A percentile compares a stretch with the other conserved stretches of the same genome.
Conservation (phyloP, 2,888 invertebrate genomes). For the Lamproptera curius region DNA sequence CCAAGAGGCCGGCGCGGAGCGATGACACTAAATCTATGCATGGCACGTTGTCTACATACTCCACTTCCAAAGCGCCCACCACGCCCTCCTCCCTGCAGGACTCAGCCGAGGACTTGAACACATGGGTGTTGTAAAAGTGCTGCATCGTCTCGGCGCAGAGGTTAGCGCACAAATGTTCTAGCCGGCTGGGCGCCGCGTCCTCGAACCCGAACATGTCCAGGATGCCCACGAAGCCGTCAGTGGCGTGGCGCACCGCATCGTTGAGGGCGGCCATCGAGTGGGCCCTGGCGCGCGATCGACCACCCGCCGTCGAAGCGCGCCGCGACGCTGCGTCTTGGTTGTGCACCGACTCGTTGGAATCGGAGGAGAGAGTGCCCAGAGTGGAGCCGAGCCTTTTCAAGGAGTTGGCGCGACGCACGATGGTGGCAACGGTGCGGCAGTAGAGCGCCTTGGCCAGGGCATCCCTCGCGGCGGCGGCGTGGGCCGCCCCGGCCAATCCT, state of each 20-base stretch:
- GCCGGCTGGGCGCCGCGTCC: slow-evolving; percentile 91
- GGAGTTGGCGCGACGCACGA: slow-evolving; percentile 95
- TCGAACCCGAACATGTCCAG: slow-evolving; percentile 98
- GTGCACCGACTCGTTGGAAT: slow-evolving; percentile 91
- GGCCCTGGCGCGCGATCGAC: slow-evolving; percentile 84
- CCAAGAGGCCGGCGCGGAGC: slow-evolving; percentile 92
- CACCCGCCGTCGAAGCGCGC: slow-evolving; percentile 90
- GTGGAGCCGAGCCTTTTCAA: slow-evolving; percentile 91
- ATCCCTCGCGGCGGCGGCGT: slow-evolving; percentile 91
- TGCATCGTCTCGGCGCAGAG: slow-evolving; percentile 98
- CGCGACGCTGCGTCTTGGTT: slow-evolving; percentile 90
- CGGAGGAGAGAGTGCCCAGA: slow-evolving; percentile 91
- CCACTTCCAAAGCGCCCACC: slow-evolving; percentile 91
- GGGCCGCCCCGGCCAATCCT: slow-evolving; percentile 92
- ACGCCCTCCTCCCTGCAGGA: slow-evolving; percentile 96
- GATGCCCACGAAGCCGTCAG: slow-evolving; percentile 96
- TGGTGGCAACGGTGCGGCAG: slow-evolving; percentile 95
- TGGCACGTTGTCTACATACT: slow-evolving; percentile 96
- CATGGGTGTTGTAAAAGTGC: slow-evolving; percentile 98
- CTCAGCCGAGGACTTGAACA: slow-evolving; percentile 87
- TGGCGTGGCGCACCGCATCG: slow-evolving; percentile 94
- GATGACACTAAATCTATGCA: slow-evolving; percentile 97
- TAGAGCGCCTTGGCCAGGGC: slow-evolving; percentile 95
- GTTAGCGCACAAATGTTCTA: slow-evolving; percentile 97
- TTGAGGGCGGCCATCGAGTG: slow-evolving; percentile 95